Conservation (phyloP, 2,113 vertebrate genomes). For the Glaucidium brasilianum region DNA sequence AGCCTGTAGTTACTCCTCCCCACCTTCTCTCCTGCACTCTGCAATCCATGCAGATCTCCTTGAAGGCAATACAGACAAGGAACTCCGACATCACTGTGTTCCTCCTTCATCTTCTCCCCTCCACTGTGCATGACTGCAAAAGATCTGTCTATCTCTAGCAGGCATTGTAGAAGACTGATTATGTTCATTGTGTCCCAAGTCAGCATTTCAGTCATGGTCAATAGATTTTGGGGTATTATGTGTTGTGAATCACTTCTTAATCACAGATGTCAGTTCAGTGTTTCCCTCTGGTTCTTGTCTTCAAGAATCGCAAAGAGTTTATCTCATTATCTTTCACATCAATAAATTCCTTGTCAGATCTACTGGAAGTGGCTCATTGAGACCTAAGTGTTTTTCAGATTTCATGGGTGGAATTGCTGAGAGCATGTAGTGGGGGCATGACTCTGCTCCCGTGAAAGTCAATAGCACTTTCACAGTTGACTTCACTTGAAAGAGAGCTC, state of each 20-base stretch:
- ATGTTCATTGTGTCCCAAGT: background rate
- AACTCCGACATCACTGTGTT: background rate
- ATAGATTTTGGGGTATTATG: background rate
- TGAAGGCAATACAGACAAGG: background rate
- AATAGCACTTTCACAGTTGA: background rate
- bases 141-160: background rate
- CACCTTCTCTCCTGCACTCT: background rate
- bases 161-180: background rate
- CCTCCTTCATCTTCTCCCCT: background rate
- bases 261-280: background rate
- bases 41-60: background rate
- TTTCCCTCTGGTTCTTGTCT: background rate
- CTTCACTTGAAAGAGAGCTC: background rate
- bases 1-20: background rate
- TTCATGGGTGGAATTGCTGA: background rate
- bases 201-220: background rate
- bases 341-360: background rate
- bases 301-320: background rate
- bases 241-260: background rate
- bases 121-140: background rate
- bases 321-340: background rate
- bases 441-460: background rate
- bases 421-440: accelerated
- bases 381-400: background rate
- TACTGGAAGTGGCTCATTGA: background rate